Conservation (phyloP, 2,113 vertebrate species). For the Phalacrocorax pelagicus region DNA sequence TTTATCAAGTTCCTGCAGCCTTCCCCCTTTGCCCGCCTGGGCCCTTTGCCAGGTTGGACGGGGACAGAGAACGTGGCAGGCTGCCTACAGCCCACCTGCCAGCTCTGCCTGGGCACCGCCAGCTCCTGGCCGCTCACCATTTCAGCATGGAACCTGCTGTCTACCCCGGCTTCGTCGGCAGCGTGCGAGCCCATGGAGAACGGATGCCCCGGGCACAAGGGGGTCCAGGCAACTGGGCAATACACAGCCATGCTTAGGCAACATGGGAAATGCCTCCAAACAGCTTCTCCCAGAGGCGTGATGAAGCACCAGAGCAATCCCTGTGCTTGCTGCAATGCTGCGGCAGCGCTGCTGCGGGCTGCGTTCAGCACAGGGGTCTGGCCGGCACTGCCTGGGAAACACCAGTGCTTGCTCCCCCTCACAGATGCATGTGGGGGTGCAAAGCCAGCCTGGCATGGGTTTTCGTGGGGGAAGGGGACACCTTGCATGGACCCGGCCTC, state of each 20-base stretch:
- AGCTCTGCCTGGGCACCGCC: fast-evolving
- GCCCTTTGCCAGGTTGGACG: neutral
- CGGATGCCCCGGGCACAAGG: neutral
- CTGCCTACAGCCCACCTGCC: neutral
- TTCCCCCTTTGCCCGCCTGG: neutral
- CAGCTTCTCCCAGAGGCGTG: neutral
- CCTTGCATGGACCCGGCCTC: neutral
- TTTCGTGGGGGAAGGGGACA: neutral
- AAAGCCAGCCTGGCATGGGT: neutral
- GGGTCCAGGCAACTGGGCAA: neutral
- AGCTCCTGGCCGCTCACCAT: neutral
- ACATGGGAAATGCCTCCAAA: neutral
- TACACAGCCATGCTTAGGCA: neutral
- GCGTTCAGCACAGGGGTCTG: too few species aligned
- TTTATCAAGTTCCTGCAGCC: slow-evolving; percentile 56
- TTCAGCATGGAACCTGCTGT: neutral
- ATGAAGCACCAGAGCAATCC: neutral
- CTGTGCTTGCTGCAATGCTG: neutral
- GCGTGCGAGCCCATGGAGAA: fast-evolving
- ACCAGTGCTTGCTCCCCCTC: neutral
- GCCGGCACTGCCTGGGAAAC: neutral
- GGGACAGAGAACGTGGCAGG: neutral
- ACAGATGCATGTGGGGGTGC: fast-evolving
- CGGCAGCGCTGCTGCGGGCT: neutral
- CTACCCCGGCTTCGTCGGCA: neutral